A percentile compares a stretch with the other conserved stretches of the same genome.
Evolutionary conservation across 2,888 invertebrate genomes (phyloP).

Genomic region (Uloborus plumipes): DNA sequence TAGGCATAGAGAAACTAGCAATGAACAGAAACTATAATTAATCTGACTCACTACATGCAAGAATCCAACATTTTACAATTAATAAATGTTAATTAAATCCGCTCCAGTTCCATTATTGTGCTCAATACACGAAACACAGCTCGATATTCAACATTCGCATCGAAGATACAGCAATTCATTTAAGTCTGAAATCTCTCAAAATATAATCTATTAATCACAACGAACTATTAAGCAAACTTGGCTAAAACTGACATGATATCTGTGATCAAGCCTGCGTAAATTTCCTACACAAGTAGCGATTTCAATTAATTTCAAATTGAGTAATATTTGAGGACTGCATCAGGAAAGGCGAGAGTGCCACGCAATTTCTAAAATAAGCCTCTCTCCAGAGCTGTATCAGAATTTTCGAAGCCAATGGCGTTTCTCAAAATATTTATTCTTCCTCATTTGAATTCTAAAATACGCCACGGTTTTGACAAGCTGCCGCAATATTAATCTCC

Average conservation of each 20-base stretch:
- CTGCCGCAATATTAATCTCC: constrained; percentile 33
- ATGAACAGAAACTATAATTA: no score
- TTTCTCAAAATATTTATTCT: constrained; percentile 49
- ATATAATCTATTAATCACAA: constrained; percentile 53
- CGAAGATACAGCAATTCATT: constrained; percentile 32
- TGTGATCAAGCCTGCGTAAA: constrained; percentile 26
- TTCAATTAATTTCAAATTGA: constrained; percentile 35
- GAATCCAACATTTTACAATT: no score
- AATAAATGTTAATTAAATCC: no score
- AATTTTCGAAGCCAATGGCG: constrained; percentile 23
- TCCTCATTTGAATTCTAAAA: constrained; percentile 11
- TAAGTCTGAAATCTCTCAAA: constrained; percentile 20
- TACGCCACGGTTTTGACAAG: constrained; percentile 29
- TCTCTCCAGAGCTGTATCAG: constrained; percentile 17
- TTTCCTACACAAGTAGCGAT: constrained; percentile 22
- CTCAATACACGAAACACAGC: no score
- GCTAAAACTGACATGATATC: constrained; percentile 32
- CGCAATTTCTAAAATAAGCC: constrained; percentile 30
- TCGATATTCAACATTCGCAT: constrained; percentile 6
- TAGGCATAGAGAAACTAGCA: no score
- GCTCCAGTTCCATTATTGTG: no score
- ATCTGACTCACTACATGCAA: no score
- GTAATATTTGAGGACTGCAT: constrained; percentile 33
- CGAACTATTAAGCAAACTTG: constrained; percentile 18
- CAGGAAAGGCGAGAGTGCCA: constrained; percentile 3